Conservation (phyloP, 2,113 vertebrate genomes). For the Scytalopus superciliaris region DNA sequence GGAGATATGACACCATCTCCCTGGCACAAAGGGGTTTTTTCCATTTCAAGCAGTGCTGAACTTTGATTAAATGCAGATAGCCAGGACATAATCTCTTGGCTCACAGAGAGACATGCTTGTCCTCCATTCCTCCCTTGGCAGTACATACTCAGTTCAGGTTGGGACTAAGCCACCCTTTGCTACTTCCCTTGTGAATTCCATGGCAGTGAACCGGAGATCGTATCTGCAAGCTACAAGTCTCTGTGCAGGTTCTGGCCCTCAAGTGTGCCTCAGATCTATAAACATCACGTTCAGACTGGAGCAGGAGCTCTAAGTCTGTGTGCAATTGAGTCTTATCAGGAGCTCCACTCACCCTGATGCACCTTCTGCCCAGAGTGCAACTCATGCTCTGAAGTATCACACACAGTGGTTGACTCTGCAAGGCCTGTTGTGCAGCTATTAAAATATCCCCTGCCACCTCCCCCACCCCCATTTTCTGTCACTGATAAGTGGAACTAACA, state of each 20-base stretch:
- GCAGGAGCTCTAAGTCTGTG: background rate
- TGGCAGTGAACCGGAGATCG: background rate
- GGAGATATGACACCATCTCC: background rate
- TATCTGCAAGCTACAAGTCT: background rate
- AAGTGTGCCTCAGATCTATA: background rate
- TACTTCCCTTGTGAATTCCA: background rate
- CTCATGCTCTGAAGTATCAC: background rate
- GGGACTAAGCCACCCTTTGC: background rate
- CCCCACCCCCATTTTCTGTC: background rate
- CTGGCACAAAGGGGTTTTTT: background rate
- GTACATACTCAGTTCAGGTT: background rate
- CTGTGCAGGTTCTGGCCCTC: background rate
- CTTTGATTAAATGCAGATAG: background rate
- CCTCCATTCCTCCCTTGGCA: background rate
- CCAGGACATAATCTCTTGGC: background rate
- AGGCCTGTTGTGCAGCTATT: rapidly evolving
- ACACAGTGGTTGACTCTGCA: rapidly evolving
- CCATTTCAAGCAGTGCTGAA: background rate
- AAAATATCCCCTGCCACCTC: background rate
- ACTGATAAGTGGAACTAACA: background rate
- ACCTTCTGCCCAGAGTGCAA: background rate
- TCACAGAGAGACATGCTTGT: background rate
- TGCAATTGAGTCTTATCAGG: background rate
- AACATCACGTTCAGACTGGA: background rate
- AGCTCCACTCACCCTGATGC: background rate